phyloP scores from a whole-genome alignment of 2,888 invertebrate genomes.

The Acholoe squamosa region DNA sequence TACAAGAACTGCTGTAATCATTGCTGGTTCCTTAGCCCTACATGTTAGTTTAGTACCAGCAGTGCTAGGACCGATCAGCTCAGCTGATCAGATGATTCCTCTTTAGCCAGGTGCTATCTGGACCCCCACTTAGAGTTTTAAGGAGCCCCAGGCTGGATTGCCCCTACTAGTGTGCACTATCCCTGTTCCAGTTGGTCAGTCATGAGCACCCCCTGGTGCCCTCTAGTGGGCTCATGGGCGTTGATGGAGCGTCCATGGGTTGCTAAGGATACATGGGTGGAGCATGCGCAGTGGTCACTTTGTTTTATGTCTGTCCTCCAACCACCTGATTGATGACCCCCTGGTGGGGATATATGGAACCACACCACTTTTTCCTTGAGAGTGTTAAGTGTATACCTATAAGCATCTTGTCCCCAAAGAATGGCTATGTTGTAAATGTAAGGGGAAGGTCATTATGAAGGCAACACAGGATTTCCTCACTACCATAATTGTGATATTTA shows the following conservation, averaged over 20 bases:
- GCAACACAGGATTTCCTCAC: neutral
- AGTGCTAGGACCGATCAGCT: too few relatives aligned
- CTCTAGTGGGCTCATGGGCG: neutral
- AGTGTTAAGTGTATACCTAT: constrained; percentile 34
- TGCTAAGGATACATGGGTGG: neutral
- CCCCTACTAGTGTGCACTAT: neutral
- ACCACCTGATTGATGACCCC: neutral
- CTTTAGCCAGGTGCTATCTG: too few relatives aligned
- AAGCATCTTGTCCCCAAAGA: neutral
- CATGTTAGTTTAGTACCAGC: too few relatives aligned
- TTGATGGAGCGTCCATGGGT: constrained; percentile 11
- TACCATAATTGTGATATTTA: too few relatives aligned
- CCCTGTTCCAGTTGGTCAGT: neutral
- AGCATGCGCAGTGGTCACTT: constrained; percentile 27
- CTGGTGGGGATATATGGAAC: constrained; percentile 22
- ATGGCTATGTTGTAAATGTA: neutral
- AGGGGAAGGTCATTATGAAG: neutral
- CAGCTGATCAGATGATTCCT: too few relatives aligned
- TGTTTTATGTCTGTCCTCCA: neutral
- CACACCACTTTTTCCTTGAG: neutral
- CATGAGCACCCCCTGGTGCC: neutral
- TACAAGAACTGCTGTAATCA: too few relatives aligned
- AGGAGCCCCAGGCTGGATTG: too few relatives aligned
- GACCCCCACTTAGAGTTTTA: too few relatives aligned
- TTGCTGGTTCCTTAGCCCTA: too few relatives aligned